Conservation (phyloP, 1,140 invertebrate species). For the Lasioglossum albipes region DNA sequence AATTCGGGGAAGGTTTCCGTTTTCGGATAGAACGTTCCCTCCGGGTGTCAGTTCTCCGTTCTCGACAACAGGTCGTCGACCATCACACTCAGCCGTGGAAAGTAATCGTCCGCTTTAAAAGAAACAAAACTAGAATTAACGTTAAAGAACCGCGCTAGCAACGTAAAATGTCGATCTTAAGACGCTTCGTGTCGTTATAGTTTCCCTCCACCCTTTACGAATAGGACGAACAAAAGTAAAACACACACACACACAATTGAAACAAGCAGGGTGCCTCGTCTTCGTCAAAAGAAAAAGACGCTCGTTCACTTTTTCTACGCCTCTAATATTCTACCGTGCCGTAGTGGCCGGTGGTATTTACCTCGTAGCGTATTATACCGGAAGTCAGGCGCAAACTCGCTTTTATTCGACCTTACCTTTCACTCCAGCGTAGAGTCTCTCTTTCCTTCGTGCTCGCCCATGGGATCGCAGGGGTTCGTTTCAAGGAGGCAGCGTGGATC, state of each 20-base stretch:
- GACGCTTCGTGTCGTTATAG: constrained; percentile 33
- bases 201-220: constrained; percentile 28
- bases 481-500: background rate
- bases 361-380: too few species aligned
- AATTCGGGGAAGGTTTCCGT: constrained; percentile 79
- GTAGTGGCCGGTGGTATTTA: too few species aligned
- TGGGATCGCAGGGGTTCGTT: background rate
- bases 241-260: background rate
- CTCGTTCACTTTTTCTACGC: constrained; percentile 53
- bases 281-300: constrained; percentile 41
- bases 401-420: background rate
- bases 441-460: constrained; percentile 6
- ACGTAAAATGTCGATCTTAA: constrained; percentile 3
- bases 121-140: constrained; percentile 1
- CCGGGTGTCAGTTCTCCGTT: background rate
- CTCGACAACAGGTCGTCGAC: background rate
- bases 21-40: constrained; percentile 57
- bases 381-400: background rate
- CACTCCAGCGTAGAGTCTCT: background rate
- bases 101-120: constrained; percentile 38
- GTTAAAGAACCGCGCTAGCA: background rate
- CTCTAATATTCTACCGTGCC: constrained; percentile 6
- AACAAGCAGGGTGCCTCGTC: constrained; percentile 55
- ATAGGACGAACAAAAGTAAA: constrained; percentile 1
- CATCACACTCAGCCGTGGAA: constrained; percentile 21